phyloP scores from a whole-genome alignment of 35 echinoderm and acorn worm genomes.

The Diadema setosum region DNA sequence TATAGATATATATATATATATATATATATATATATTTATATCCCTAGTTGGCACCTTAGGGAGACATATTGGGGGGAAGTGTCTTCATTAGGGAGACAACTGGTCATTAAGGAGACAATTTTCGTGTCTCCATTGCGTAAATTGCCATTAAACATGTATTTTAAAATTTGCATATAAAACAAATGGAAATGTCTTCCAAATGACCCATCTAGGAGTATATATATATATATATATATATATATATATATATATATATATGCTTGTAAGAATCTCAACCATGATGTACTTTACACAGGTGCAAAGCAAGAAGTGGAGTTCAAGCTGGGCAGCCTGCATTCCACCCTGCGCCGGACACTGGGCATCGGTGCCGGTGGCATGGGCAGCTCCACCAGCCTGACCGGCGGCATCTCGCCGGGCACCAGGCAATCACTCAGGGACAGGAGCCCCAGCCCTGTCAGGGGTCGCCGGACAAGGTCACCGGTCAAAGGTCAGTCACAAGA shows the following conservation, averaged over 20 bases:
- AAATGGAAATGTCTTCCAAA: no score
- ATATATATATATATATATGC: neutral
- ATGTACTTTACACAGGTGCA: slow-evolving; percentile 34
- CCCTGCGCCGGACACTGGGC: slow-evolving; percentile 86
- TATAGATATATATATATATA: no score
- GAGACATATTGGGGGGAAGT: no score
- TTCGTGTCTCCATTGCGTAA: no score
- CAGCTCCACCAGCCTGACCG: neutral
- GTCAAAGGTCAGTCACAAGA: slow-evolving; percentile 73
- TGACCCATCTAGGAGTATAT: neutral
- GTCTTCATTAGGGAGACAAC: no score
- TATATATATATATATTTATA: neutral
- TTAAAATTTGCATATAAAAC: no score
- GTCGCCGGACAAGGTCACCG: slow-evolving; percentile 61
- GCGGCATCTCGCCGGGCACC: neutral
- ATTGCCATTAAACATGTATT: no score
- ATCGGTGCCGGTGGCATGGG: slow-evolving; percentile 65
- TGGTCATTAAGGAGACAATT: no score
- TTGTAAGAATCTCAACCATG: no score
- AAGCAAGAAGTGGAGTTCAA: slow-evolving; percentile 99
- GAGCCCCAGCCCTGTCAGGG: slow-evolving; percentile 69
- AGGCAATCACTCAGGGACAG: slow-evolving; percentile 34
- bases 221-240: neutral
- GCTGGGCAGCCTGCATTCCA: slow-evolving; percentile 82
- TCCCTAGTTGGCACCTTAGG: no score